A percentile compares a stretch with the other conserved stretches of the same genome.
Evolutionary conservation across 2,113 vertebrate species (phyloP).

Genomic region (Stigmatopora nigra): DNA sequence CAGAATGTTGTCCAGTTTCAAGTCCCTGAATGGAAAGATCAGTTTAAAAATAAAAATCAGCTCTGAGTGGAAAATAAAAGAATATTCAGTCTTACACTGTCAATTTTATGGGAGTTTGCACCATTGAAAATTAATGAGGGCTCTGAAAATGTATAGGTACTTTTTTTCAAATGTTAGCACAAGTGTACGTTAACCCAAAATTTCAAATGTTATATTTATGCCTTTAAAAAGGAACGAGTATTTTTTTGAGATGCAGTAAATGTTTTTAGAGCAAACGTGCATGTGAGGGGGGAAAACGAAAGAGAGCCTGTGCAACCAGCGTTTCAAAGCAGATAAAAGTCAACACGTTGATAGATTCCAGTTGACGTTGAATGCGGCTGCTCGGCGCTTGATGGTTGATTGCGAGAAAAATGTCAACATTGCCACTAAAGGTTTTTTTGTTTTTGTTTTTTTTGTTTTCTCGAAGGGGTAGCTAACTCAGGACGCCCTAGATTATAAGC

Average conservation of each 20-base stretch:
- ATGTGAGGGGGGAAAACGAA: neutral
- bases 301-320: neutral
- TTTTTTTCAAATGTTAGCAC: too few species aligned
- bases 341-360: constrained; percentile 66
- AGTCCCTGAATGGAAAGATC: constrained; percentile 72
- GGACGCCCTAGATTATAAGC: constrained; percentile 32
- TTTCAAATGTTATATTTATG: too few species aligned
- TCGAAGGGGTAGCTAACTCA: constrained; percentile 34
- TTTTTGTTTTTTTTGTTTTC: constrained; percentile 39
- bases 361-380: constrained; percentile 55
- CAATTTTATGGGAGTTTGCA: too few species aligned
- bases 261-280: too few species aligned
- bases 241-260: too few species aligned
- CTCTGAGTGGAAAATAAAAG: too few species aligned
- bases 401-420: constrained; percentile 73
- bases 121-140: too few species aligned
- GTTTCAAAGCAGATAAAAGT: constrained; percentile 51
- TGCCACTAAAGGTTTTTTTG: constrained; percentile 54
- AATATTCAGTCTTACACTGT: too few species aligned
- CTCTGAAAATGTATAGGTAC: too few species aligned
- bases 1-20: constrained; percentile 98
- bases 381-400: constrained; percentile 68
- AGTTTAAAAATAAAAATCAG: neutral
- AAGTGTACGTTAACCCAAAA: too few species aligned
- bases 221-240: too few species aligned